phyloP scores from a whole-genome alignment of 2,888 invertebrate genomes.

The Drepanosiphum platanoidis region DNA sequence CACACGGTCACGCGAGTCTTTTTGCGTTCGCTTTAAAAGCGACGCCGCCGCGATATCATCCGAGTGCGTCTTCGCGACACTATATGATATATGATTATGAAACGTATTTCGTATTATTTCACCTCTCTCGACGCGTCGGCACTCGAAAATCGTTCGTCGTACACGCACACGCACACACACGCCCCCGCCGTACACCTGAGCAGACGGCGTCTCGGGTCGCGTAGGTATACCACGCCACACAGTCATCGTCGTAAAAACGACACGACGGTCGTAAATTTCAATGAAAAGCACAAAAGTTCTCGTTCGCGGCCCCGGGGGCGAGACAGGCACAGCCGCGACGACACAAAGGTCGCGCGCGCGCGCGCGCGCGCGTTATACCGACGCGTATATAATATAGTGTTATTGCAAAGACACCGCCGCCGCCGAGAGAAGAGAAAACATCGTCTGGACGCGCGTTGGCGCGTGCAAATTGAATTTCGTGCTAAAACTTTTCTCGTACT shows the following conservation, averaged over 20 bases:
- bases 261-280: constrained; percentile 53
- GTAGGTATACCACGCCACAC: too few relatives aligned
- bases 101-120: constrained; percentile 8
- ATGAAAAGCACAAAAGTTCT: constrained; percentile 45
- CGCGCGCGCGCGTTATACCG: neutral
- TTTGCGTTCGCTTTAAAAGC: neutral
- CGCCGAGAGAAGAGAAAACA: neutral
- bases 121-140: neutral
- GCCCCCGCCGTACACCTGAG: neutral
- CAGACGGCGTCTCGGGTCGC: too few relatives aligned
- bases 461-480: constrained; percentile 50
- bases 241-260: neutral
- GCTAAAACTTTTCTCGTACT: constrained; percentile 31
- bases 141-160: constrained; percentile 26
- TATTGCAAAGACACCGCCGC: constrained; percentile 44
- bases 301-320: neutral
- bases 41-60: too few relatives aligned
- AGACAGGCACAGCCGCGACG: neutral
- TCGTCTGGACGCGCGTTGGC: neutral
- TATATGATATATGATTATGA: constrained; percentile 1
- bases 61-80: neutral
- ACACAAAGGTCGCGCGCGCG: constrained; percentile 32
- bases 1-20: neutral
- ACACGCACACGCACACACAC: neutral
- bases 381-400: neutral